phyloP scores from a whole-genome alignment of 1,140 invertebrate genomes.

The Elymnias hypermnestra region DNA sequence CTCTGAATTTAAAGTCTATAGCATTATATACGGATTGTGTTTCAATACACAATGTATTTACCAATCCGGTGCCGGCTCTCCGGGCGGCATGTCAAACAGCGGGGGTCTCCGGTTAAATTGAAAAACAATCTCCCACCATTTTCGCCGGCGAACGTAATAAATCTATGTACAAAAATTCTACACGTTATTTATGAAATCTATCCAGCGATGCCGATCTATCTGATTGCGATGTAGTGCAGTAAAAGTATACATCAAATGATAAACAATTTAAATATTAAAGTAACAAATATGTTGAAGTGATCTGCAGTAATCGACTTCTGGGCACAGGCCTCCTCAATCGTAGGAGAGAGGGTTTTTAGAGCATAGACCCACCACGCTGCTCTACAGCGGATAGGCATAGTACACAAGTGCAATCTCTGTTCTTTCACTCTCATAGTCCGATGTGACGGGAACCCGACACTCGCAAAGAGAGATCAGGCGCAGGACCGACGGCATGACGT shows the following conservation, averaged over 20 bases:
- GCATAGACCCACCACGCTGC: too few relatives aligned
- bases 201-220: constrained; percentile 51
- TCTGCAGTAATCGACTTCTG: too few relatives aligned
- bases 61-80: constrained; percentile 38
- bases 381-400: too few relatives aligned
- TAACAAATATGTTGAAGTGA: too few relatives aligned
- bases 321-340: too few relatives aligned
- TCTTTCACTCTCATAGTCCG: too few relatives aligned
- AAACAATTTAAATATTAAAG: too few relatives aligned
- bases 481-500: too few relatives aligned
- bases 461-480: too few relatives aligned
- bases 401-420: too few relatives aligned
- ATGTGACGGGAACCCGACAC: too few relatives aligned
- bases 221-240: constrained; percentile 32
- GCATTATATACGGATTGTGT: constrained; percentile 9
- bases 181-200: constrained; percentile 75
- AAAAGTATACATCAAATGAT: constrained; percentile 16
- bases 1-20: neutral
- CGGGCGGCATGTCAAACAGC: constrained; percentile 67
- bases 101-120: constrained; percentile 67
- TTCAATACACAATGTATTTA: constrained; percentile 33
- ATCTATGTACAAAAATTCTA: constrained; percentile 76
- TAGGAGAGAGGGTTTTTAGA: too few relatives aligned
- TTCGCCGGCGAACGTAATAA: constrained; percentile 73
- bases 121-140: constrained; percentile 76